Evolutionary conservation across 2,888 invertebrate species (phyloP).

Genomic region (Neoascia interrupta): DNA sequence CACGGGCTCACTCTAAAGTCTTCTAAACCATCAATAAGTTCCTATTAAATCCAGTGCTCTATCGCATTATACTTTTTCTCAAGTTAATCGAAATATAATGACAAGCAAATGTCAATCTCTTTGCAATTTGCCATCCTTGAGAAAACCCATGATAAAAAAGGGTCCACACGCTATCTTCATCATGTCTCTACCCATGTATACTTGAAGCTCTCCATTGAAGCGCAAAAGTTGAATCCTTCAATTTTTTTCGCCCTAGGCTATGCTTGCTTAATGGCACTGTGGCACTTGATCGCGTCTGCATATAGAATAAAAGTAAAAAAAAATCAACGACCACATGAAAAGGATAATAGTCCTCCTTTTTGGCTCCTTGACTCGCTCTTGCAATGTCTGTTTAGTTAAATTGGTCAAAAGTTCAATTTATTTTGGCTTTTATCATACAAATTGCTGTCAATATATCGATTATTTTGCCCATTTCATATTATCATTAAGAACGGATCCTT

Average conservation of each 20-base stretch:
- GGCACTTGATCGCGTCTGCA: slow-evolving; percentile 39
- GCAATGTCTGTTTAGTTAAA: slow-evolving; percentile 51
- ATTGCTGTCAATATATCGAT: slow-evolving; percentile 69
- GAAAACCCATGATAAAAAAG: slow-evolving; percentile 14
- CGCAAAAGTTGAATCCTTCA: slow-evolving; percentile 36
- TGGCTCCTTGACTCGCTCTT: slow-evolving; percentile 14
- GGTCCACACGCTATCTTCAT: slow-evolving; percentile 11
- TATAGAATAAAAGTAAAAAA: not conserved
- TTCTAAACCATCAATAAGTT: slow-evolving; percentile 8
- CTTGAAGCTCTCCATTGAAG: slow-evolving; percentile 26
- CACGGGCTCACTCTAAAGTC: no score
- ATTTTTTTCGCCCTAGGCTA: not conserved
- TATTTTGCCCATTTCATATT: slow-evolving; percentile 47
- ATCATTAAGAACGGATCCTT: slow-evolving; percentile 40
- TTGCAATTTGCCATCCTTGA: slow-evolving; percentile 40
- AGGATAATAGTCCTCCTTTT: no score
- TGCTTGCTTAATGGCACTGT: slow-evolving; percentile 33
- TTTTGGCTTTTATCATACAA: slow-evolving; percentile 66
- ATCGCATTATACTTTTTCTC: slow-evolving; percentile 14
- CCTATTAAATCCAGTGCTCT: slow-evolving; percentile 19
- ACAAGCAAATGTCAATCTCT: slow-evolving; percentile 58
- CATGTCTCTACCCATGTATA: no score
- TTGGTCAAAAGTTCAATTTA: slow-evolving; percentile 67
- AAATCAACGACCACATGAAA: not conserved
- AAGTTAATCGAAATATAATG: slow-evolving; percentile 67